These are phyloP conservation scores for Yponomeuta malinellus DNA, from an alignment of 2,888 invertebrate genomes.

Conservation along the genomic window DNA sequence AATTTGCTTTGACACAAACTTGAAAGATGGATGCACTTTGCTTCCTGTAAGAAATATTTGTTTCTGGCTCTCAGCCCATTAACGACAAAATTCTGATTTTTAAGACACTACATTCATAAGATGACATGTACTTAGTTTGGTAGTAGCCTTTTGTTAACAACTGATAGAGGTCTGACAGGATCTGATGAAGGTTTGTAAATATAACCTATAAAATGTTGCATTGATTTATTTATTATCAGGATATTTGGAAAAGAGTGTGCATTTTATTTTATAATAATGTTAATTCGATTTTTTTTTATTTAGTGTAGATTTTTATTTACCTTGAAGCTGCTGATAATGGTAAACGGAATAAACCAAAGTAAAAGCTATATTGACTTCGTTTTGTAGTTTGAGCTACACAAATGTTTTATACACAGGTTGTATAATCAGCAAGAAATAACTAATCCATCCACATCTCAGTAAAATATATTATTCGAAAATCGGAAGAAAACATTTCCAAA, in stretches of 20 bases:
- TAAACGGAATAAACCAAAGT: background rate
- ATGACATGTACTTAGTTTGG: no score
- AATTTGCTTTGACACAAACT: background rate
- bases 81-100: no score
- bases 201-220: background rate
- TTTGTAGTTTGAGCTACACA: background rate
- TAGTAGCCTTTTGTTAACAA: no score
- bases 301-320: background rate
- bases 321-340: background rate
- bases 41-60: no score
- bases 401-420: background rate
- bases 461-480: background rate
- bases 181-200: background rate
- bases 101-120: no score
- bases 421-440: no score
- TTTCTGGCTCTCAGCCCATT: no score
- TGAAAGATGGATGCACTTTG: background rate
- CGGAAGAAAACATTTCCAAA: background rate
- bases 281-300: background rate
- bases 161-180: no score
- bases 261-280: background rate
- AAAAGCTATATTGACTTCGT: background rate
- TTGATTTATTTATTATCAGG: background rate
- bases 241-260: background rate
- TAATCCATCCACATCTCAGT: background rate